Conservation (phyloP, 2,113 vertebrate genomes). For the Osmerus mordax region DNA sequence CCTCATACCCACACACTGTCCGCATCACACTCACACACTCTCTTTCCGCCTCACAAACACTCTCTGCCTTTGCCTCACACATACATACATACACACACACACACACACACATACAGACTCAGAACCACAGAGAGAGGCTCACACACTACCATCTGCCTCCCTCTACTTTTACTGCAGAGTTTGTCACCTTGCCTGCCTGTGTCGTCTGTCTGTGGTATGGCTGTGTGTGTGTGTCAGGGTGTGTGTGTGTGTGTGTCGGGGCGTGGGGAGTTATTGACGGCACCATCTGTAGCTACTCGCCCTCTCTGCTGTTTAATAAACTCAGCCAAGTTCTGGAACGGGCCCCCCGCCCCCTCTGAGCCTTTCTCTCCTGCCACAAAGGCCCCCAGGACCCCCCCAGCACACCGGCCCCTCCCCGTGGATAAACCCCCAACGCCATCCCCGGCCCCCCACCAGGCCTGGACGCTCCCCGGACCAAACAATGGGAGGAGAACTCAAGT, state of each 20-base stretch:
- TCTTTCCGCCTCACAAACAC: no score
- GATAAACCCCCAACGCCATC: slow-evolving; percentile 10
- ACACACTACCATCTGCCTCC: slow-evolving; percentile 34
- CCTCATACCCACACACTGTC: neutral
- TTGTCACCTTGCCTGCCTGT: neutral
- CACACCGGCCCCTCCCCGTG: slow-evolving; percentile 5
- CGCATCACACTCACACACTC: neutral
- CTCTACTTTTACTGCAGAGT: slow-evolving; percentile 11
- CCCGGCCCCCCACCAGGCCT: slow-evolving; percentile 15
- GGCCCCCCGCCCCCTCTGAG: slow-evolving; percentile 52
- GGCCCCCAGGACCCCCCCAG: slow-evolving; percentile 24
- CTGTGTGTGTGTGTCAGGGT: slow-evolving; percentile 10
- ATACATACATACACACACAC: slow-evolving; percentile 5
- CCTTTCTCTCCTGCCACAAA: slow-evolving; percentile 62
- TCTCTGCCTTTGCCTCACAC: neutral
- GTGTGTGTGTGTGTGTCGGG: slow-evolving; percentile 27
- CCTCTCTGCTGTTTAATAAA: slow-evolving; percentile 70
- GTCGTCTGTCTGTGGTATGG: slow-evolving; percentile 29
- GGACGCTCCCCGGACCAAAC: slow-evolving; percentile 18
- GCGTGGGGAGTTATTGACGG: slow-evolving; percentile 59
- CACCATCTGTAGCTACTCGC: slow-evolving; percentile 67
- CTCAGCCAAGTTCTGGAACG: slow-evolving; percentile 47
- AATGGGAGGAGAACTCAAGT: slow-evolving; percentile 29
- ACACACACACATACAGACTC: no score
- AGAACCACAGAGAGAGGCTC: no score